phyloP scores from a whole-genome alignment of 2,113 vertebrate species.

The Brachypodius melanocephalos region DNA sequence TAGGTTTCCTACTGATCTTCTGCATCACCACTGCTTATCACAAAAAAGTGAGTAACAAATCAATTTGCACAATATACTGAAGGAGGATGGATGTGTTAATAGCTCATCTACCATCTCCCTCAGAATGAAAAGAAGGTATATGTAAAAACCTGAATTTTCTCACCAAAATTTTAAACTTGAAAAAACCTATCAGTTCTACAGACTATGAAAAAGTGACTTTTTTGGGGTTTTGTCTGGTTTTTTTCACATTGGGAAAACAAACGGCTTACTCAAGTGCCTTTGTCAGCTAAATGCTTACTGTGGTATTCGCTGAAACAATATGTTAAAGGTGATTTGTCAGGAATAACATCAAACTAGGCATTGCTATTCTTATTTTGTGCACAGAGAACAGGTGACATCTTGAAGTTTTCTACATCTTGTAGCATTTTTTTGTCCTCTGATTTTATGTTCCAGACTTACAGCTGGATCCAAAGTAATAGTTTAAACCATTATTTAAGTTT shows the following conservation, averaged over 20 bases:
- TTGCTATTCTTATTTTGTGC: background rate
- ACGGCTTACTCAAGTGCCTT: background rate
- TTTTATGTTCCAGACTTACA: background rate
- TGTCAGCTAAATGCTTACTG: background rate
- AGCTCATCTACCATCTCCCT: background rate
- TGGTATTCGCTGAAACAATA: background rate
- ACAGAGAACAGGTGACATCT: background rate
- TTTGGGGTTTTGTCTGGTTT: fast-evolving
- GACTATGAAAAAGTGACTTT: background rate
- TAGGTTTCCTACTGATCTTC: background rate
- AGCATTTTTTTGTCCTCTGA: background rate
- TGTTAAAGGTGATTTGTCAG: background rate
- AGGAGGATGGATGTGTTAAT: background rate
- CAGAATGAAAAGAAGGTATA: background rate
- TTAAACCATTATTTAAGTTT: background rate
- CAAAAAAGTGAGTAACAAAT: background rate
- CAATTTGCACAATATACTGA: background rate
- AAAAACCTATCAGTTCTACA: background rate
- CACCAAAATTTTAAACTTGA: background rate
- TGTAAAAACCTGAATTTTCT: background rate
- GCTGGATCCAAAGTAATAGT: background rate
- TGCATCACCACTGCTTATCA: background rate
- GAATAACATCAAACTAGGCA: background rate
- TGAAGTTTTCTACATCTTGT: background rate
- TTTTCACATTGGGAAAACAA: background rate